These are phyloP conservation scores for Porphyrio hochstetteri DNA, from an alignment of 2,113 vertebrate species.

Conservation along the genomic window DNA sequence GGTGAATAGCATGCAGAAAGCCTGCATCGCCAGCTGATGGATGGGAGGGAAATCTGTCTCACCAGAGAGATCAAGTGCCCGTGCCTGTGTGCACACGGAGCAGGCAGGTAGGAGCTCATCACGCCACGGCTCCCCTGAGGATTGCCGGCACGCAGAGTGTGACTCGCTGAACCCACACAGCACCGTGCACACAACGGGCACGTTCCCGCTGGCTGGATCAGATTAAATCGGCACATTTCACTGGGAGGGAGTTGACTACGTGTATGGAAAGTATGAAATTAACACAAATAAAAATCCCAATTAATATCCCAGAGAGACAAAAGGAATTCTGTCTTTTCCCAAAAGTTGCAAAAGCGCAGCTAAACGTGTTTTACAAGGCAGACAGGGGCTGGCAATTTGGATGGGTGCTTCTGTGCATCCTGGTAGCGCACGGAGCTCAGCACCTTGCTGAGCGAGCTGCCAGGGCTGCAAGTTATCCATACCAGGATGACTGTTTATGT, in stretches of 20 bases:
- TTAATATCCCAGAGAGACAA: not conserved
- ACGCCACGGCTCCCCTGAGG: accelerated
- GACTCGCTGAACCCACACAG: not conserved
- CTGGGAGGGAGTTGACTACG: accelerated
- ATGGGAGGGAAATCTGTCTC: not conserved
- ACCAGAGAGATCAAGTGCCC: accelerated
- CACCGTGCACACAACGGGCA: not conserved
- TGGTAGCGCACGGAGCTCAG: not conserved
- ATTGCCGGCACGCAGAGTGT: accelerated
- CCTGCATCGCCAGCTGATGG: not conserved
- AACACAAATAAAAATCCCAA: not conserved
- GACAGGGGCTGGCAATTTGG: not conserved
- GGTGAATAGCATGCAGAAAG: not conserved
- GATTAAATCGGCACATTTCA: not conserved
- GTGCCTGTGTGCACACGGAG: not conserved
- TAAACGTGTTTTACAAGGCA: not conserved
- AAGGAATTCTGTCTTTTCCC: not conserved
- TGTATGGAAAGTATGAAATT: not conserved
- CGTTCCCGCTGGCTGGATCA: accelerated
- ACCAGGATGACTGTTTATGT: not conserved
- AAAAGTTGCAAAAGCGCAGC: not conserved
- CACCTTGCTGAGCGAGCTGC: not conserved
- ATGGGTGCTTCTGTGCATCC: not conserved
- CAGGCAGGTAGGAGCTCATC: not conserved
- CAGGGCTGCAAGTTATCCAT: not conserved